Base-by-base conservation (phyloP, 2,888 invertebrate genomes). In the Noctua janthina region DNA sequence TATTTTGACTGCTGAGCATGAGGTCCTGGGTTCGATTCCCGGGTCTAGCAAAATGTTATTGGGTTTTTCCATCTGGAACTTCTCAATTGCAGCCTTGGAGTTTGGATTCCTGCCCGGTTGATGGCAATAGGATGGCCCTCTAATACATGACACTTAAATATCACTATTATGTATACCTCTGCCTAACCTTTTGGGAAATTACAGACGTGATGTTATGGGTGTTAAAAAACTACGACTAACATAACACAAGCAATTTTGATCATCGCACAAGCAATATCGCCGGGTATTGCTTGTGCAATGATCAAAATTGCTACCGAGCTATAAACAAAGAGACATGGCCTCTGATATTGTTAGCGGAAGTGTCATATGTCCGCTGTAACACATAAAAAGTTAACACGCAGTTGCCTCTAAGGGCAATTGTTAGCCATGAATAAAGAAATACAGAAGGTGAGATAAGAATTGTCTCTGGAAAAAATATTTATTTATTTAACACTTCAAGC, bases 321-420 rank as follows among this genome's bases (percentile, higher is more conserved):
- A 76, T 29, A 74, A 35, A 79, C 74, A 72, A 67, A 70, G 62
- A 64, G 59, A 82, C 64, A 67, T 78, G 23, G 49, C 72, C 54
- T 76, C 64, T 74, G 62, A 82, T 81, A 79, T 82, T 82, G 80
- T 78, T 76, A 74, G 83, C 6, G 17, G 64, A 84, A 88, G 80
- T 85, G 74, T 82, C 85, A 75, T 74, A 79, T 88, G 74, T 82
- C 80, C 78, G 72, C 46, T 67, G 73, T 75, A 76, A 64, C 71
- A 84, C 87, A 87, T 89, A 89, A 89, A 88, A 86, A 81, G 82
- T 88, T 84, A 87, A 89, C 87, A 89, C 88, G 73, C 81, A 71
- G 78, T 86, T 83, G 74, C 68, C 68, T 81, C 46, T 71, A 87
- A 82, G 79, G 82, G 35, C 74, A 62, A 56, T 35, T 39, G 5